Evolutionary conservation across 2,113 vertebrate genomes (phyloP).

Genomic region (Hippocampus mohnikei): DNA sequence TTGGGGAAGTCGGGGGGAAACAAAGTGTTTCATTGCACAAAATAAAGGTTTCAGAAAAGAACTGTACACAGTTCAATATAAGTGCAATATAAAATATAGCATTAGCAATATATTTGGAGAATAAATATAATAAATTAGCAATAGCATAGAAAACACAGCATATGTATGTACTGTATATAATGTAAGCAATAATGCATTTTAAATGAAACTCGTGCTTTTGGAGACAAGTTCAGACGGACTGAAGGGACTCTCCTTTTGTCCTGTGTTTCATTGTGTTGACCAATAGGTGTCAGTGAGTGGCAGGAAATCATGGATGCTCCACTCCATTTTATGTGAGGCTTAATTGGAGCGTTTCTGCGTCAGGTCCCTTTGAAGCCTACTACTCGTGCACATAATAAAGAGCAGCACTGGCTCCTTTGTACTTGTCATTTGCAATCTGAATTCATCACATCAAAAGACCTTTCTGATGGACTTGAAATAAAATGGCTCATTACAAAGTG

Average conservation of each 20-base stretch:
- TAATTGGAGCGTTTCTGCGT: slow-evolving; percentile 36
- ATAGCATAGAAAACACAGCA: too few relatives aligned
- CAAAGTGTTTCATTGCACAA: too few relatives aligned
- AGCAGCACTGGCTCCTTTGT: background rate
- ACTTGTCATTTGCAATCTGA: slow-evolving; percentile 62
- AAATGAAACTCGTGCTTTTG: background rate
- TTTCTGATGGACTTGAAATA: slow-evolving; percentile 56
- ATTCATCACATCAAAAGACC: slow-evolving; percentile 62
- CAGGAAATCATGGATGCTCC: slow-evolving; percentile 18
- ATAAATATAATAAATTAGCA: too few relatives aligned
- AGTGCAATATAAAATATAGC: too few relatives aligned
- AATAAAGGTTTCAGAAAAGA: too few relatives aligned
- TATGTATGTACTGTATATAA: too few relatives aligned
- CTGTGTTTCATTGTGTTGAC: slow-evolving; percentile 13
- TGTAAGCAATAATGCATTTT: background rate
- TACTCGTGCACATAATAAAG: slow-evolving; percentile 3
- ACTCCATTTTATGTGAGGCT: background rate
- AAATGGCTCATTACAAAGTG: background rate
- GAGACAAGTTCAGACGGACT: background rate
- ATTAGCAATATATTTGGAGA: too few relatives aligned
- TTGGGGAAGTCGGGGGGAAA: too few relatives aligned
- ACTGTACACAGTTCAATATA: too few relatives aligned
- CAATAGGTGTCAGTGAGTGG: slow-evolving; percentile 37
- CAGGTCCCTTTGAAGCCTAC: slow-evolving; percentile 51
- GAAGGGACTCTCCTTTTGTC: background rate